Percentiles rank a stretch among this genome's conserved stretches.
These are phyloP conservation scores for Liodrosophila aerea DNA, from an alignment of 2,888 invertebrate genomes.

Conservation along the genomic window DNA sequence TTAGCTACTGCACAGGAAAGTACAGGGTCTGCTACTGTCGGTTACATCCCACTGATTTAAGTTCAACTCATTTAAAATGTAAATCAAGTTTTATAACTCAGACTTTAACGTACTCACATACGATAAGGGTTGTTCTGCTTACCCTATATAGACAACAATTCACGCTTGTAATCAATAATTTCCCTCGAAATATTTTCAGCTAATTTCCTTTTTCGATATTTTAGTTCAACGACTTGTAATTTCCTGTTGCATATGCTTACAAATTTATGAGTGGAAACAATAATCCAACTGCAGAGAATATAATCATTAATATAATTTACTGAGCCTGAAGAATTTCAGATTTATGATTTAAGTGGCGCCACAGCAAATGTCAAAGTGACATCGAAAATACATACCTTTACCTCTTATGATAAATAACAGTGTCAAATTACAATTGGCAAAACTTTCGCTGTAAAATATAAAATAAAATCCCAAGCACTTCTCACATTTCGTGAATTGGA, in stretches of 20 bases:
- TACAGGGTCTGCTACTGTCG: too few relatives aligned
- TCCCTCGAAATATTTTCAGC: conserved; percentile 18
- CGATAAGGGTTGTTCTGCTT: background rate
- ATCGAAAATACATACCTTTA: conserved; percentile 21
- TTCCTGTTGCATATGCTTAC: conserved; percentile 49
- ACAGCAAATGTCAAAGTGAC: too few relatives aligned
- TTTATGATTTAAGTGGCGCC: too few relatives aligned
- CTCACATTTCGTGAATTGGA: conserved; percentile 25
- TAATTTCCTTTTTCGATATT: conserved; percentile 18
- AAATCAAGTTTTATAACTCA: too few relatives aligned
- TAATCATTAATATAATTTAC: too few relatives aligned
- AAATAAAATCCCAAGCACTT: conserved; percentile 11
- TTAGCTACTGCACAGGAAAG: too few relatives aligned
- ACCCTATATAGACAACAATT: background rate
- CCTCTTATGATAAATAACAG: conserved; percentile 51
- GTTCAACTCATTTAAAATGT: too few relatives aligned
- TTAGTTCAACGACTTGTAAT: conserved; percentile 30
- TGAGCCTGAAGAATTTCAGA: conserved; percentile 28
- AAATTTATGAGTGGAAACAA: conserved; percentile 44
- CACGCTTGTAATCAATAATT: conserved; percentile 26
- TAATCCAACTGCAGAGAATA: conserved; percentile 5
- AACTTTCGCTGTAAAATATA: conserved; percentile 47
- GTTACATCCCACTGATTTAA: background rate
- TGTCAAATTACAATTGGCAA: conserved; percentile 56
- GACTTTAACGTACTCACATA: too few relatives aligned